Conservation (phyloP, 2,888 invertebrate species). For the Bombyx huttoni region DNA sequence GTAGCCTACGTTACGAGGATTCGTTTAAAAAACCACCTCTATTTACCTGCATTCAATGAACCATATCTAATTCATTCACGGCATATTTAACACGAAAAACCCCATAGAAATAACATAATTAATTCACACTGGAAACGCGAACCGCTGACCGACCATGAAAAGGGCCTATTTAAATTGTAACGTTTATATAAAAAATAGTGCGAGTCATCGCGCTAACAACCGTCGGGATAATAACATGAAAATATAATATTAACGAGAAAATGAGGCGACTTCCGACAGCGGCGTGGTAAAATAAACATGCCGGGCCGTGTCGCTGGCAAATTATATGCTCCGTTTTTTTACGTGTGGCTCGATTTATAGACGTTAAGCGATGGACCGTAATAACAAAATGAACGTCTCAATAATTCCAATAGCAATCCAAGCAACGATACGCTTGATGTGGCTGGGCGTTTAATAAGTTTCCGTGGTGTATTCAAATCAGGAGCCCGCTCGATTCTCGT, state of each 20-base stretch:
- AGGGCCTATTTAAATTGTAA: background rate
- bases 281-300: constrained; percentile 42
- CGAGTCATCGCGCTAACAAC: constrained; percentile 35
- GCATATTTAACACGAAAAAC: background rate
- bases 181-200: constrained; percentile 8
- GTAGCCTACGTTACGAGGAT: background rate
- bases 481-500: constrained; percentile 8
- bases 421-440: no score
- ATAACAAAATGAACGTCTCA: background rate
- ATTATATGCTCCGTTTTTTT: constrained; percentile 15
- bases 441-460: no score
- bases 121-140: background rate
- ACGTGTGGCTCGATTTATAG: constrained; percentile 3
- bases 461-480: background rate
- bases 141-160: background rate
- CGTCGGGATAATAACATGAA: constrained; percentile 29
- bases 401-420: no score
- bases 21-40: background rate
- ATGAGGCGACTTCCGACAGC: constrained; percentile 40
- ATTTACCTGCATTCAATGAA: constrained; percentile 1
- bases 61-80: background rate
- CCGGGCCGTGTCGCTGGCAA: constrained; percentile 26
- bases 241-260: constrained; percentile 43
- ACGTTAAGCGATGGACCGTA: constrained; percentile 7
- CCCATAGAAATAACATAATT: background rate